Evolutionary conservation across 2,888 invertebrate genomes (phyloP).

Genomic region (Eristalinus sepulchralis): DNA sequence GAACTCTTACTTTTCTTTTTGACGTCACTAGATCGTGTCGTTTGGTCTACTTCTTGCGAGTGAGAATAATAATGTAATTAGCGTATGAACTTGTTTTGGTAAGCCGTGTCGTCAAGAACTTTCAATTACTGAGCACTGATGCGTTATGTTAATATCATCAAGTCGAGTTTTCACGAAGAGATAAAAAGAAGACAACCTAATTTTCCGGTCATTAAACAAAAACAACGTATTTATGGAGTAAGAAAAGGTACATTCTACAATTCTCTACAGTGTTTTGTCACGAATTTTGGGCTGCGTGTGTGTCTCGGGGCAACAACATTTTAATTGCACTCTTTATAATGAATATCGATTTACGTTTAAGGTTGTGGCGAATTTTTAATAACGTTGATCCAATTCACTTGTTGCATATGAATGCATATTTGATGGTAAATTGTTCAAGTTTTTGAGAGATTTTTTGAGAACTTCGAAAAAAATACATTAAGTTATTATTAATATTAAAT

Average conservation of each 20-base stretch:
- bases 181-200: background rate
- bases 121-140: slow-evolving; percentile 25
- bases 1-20: slow-evolving; percentile 1
- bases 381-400: too few relatives aligned
- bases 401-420: too few relatives aligned
- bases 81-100: background rate
- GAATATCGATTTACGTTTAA: too few relatives aligned
- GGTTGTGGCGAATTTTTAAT: too few relatives aligned
- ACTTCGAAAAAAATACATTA: too few relatives aligned
- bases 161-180: background rate
- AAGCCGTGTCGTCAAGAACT: background rate
- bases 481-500: too few relatives aligned
- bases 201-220: slow-evolving; percentile 23
- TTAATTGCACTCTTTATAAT: too few relatives aligned
- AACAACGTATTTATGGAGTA: background rate
- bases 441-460: too few relatives aligned
- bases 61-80: slow-evolving; percentile 8
- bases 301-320: too few relatives aligned
- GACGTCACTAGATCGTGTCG: background rate
- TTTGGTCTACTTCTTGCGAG: background rate
- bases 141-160: background rate
- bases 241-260: background rate
- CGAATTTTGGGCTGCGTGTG: background rate
- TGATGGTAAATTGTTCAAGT: too few relatives aligned
- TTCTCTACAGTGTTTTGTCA: background rate